phyloP scores from a whole-genome alignment of 1,140 invertebrate species.

The Conopomorpha cramerella region DNA sequence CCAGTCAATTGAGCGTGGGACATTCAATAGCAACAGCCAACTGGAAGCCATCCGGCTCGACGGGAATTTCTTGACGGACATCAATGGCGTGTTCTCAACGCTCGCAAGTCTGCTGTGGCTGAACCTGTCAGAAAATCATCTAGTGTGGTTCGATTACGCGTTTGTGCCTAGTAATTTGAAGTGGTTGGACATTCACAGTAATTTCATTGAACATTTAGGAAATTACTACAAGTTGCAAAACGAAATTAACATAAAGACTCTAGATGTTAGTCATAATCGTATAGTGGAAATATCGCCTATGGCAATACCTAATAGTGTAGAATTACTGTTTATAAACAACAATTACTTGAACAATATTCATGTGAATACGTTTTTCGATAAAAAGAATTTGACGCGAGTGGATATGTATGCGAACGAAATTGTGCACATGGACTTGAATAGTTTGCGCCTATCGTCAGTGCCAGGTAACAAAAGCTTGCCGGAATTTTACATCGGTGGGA shows the following conservation, averaged over 20 bases:
- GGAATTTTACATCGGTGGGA: conserved; percentile 87
- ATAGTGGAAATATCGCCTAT: conserved; percentile 78
- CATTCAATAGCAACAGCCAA: conserved; percentile 78
- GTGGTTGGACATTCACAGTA: conserved; percentile 88
- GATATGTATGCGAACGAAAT: conserved; percentile 89
- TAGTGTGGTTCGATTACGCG: conserved; percentile 90
- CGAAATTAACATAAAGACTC: conserved; percentile 77
- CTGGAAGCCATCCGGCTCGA: conserved; percentile 85
- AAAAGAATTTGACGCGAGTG: conserved; percentile 80
- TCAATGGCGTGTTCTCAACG: conserved; percentile 84
- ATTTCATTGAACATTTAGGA: conserved; percentile 82
- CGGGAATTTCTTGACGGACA: conserved; percentile 83
- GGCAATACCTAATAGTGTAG: conserved; percentile 87
- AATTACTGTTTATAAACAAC: conserved; percentile 87
- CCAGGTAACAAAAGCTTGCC: conserved; percentile 71
- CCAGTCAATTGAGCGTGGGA: conserved; percentile 78
- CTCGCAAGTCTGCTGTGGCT: conserved; percentile 81
- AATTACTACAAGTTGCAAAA: conserved; percentile 86
- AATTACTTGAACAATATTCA: conserved; percentile 81
- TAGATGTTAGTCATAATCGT: conserved; percentile 87
- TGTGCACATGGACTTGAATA: conserved; percentile 78
- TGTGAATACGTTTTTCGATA: conserved; percentile 84
- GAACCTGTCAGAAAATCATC: conserved; percentile 89
- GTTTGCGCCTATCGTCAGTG: conserved; percentile 75
- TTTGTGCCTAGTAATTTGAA: conserved; percentile 85